Percentiles rank a stretch among this genome's conserved stretches.
Evolutionary conservation across 2,888 invertebrate species (phyloP).

Genomic region (Prosapia bicincta): DNA sequence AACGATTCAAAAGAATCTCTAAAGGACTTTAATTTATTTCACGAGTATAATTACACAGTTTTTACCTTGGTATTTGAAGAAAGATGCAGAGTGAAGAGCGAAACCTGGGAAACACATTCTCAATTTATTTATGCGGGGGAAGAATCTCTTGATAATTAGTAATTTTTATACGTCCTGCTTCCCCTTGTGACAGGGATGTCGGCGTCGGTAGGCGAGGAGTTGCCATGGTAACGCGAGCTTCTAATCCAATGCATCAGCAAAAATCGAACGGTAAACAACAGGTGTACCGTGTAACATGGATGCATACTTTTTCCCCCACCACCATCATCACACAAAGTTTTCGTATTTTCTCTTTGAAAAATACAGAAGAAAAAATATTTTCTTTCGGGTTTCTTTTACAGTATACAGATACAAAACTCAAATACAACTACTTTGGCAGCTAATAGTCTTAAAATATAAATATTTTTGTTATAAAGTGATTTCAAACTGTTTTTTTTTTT

Average conservation of each 20-base stretch:
- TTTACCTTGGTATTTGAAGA: too few relatives aligned
- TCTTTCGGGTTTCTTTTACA: too few relatives aligned
- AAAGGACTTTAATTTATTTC: background rate
- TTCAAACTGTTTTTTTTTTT: too few relatives aligned
- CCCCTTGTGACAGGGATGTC: background rate
- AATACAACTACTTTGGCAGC: too few relatives aligned
- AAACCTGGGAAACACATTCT: background rate
- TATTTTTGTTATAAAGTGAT: too few relatives aligned
- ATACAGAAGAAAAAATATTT: background rate
- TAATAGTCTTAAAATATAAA: too few relatives aligned
- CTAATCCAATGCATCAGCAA: background rate
- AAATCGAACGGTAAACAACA: conserved; percentile 2
- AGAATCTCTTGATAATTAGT: background rate
- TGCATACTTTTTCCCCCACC: background rate
- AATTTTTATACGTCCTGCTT: background rate
- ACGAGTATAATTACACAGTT: background rate
- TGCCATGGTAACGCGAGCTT: background rate
- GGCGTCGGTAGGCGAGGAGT: background rate
- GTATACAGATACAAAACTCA: too few relatives aligned
- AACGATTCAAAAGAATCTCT: too few relatives aligned
- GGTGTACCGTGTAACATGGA: background rate
- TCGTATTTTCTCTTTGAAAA: too few relatives aligned
- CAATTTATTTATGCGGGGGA: background rate
- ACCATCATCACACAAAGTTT: too few relatives aligned
- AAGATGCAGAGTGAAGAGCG: too few relatives aligned